Evolutionary conservation across 2,888 invertebrate genomes (phyloP).

Genomic region (Acanthopleura granulata): DNA sequence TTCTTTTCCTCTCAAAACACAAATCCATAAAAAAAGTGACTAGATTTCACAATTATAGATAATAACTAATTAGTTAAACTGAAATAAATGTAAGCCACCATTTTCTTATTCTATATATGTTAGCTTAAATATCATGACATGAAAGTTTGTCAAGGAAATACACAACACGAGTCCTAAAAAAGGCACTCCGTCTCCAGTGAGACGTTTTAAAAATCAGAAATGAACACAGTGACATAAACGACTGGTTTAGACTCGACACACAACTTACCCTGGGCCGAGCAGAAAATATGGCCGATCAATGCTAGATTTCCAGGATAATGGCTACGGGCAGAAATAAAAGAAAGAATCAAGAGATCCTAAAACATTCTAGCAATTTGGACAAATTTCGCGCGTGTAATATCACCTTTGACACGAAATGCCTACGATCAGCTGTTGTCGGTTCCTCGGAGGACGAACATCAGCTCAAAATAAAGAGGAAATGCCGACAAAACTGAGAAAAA

Average conservation of each 20-base stretch:
- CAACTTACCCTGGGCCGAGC: constrained; percentile 15
- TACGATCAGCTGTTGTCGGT: constrained; percentile 12
- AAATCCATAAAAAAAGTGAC: too few species aligned
- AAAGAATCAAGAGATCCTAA: constrained; percentile 4
- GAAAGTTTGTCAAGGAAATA: too few species aligned
- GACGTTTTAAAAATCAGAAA: neutral
- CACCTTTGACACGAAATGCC: constrained; percentile 6
- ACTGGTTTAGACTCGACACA: constrained; percentile 13
- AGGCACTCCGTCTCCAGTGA: too few species aligned
- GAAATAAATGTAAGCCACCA: too few species aligned
- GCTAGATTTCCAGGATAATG: constrained; percentile 18
- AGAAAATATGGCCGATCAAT: constrained; percentile 20
- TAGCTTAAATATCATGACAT: too few species aligned
- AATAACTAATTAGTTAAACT: too few species aligned
- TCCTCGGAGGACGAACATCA: neutral
- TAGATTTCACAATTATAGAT: too few species aligned
- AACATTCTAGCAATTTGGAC: constrained; percentile 5
- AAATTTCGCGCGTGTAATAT: neutral
- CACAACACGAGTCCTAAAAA: too few species aligned
- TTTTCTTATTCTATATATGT: too few species aligned
- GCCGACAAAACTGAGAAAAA: neutral
- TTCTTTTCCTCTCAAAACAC: too few species aligned
- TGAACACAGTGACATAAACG: constrained; percentile 7
- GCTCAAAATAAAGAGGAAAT: neutral
- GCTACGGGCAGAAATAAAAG: constrained; percentile 18